These are phyloP conservation scores for Leistus spinibarbis DNA, from an alignment of 2,888 invertebrate genomes.

Conservation along the genomic window DNA sequence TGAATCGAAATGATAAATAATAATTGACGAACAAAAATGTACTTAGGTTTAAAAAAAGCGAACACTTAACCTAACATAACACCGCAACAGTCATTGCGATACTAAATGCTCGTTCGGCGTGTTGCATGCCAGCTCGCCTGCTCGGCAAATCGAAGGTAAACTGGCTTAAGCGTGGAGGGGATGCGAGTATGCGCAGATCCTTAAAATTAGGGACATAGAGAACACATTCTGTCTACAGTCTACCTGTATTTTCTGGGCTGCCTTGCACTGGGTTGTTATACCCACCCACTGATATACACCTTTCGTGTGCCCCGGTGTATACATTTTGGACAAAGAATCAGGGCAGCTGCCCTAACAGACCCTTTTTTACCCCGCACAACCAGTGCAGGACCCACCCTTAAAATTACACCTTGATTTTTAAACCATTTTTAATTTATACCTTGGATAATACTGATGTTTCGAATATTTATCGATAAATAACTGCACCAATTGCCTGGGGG, in stretches of 20 bases:
- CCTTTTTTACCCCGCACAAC: neutral
- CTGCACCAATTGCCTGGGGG: too few relatives aligned
- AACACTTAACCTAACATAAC: constrained; percentile 11
- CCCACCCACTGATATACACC: neutral
- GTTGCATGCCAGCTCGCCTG: neutral
- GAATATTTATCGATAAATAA: too few relatives aligned
- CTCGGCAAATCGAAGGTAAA: neutral
- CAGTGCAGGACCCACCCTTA: neutral
- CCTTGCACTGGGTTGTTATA: neutral
- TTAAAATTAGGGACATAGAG: neutral
- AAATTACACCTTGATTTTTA: too few relatives aligned
- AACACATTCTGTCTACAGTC: neutral
- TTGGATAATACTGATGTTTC: too few relatives aligned
- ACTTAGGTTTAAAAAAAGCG: neutral
- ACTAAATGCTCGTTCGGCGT: constrained; percentile 6
- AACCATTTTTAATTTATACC: too few relatives aligned
- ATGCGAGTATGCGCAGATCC: neutral
- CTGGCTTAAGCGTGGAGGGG: neutral
- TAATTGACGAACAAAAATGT: neutral
- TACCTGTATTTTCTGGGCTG: neutral
- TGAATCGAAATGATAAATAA: constrained; percentile 18
- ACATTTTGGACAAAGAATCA: neutral
- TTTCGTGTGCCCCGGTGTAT: neutral
- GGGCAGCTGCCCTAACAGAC: neutral
- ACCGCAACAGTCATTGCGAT: constrained; percentile 34